A percentile compares a stretch with the other conserved stretches of the same genome.
phyloP scores from a whole-genome alignment of 2,888 invertebrate genomes.

The Meliscaeva auricollis region DNA sequence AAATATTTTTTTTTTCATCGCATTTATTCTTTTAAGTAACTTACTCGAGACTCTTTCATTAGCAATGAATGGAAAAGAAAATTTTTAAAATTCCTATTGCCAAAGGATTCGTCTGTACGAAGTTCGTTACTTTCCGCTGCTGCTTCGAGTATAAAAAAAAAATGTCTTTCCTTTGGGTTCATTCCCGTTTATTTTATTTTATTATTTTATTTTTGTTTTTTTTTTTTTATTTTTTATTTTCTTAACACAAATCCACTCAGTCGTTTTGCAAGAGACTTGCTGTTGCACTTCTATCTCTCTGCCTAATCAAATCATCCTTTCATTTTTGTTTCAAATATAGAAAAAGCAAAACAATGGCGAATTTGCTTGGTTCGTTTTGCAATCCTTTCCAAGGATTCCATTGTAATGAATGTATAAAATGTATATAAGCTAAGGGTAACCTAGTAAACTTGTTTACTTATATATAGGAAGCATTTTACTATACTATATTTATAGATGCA shows the following conservation, averaged over 20 bases:
- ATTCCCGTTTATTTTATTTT: conserved; percentile 10
- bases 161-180: neutral
- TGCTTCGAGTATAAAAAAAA: neutral
- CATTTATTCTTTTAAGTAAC: neutral
- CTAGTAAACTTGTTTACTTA: conserved; percentile 58
- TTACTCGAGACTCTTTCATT: conserved; percentile 27
- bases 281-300: conserved; percentile 16
- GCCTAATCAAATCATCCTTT: conserved; percentile 69
- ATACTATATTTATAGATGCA: neutral
- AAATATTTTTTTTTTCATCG: conserved; percentile 1
- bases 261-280: conserved; percentile 49
- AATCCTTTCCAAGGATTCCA: conserved; percentile 43
- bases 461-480: conserved; percentile 48
- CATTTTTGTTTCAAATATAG: conserved; percentile 53
- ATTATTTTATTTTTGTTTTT: neutral
- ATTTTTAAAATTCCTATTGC: conserved; percentile 53
- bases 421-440: conserved; percentile 48
- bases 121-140: conserved; percentile 34
- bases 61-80: conserved; percentile 22
- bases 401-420: conserved; percentile 12
- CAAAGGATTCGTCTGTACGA: conserved; percentile 39
- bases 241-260: conserved; percentile 23
- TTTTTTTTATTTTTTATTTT: conserved; percentile 1
- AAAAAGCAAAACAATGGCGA: conserved; percentile 60
- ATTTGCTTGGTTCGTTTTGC: conserved; percentile 58